Evolutionary conservation across 2,797 vertebrate species (phyloP).

Genomic region (Nyctibius grandis): DNA sequence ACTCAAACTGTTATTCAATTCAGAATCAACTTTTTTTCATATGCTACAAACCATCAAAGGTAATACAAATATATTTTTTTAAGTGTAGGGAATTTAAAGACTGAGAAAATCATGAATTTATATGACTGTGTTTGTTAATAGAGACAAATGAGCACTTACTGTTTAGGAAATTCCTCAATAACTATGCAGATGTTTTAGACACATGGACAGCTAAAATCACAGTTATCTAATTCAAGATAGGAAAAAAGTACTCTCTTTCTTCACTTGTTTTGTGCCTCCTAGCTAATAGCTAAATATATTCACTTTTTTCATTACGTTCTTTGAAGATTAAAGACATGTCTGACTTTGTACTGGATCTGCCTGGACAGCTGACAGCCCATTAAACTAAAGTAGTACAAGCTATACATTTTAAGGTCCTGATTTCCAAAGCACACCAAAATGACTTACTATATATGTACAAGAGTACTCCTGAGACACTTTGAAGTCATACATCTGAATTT

Average conservation of each 20-base stretch:
- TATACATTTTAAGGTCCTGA: conserved; percentile 43
- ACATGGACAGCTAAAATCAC: not conserved
- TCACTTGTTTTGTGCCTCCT: conserved; percentile 52
- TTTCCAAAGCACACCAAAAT: conserved; percentile 43
- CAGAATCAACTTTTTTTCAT: not conserved
- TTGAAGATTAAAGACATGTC: conserved; percentile 68
- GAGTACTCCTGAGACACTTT: not conserved
- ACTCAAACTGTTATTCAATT: not conserved
- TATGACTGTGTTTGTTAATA: not conserved
- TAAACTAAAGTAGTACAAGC: conserved; percentile 52
- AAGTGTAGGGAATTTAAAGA: not conserved
- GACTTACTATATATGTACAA: not conserved
- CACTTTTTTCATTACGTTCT: conserved; percentile 42
- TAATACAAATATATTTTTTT: not conserved
- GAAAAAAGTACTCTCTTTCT: not conserved
- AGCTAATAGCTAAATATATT: conserved; percentile 67
- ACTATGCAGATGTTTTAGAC: not conserved
- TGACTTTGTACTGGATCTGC: conserved; percentile 39
- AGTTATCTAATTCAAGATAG: not conserved
- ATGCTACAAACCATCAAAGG: not conserved
- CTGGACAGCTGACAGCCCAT: conserved; percentile 60
- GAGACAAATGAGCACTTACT: not conserved
- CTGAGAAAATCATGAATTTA: not conserved
- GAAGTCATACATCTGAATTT: not conserved
- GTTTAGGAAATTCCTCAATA: not conserved